Base-by-base conservation (phyloP, 2,113 vertebrate species). In the Toxostoma redivivum region DNA sequence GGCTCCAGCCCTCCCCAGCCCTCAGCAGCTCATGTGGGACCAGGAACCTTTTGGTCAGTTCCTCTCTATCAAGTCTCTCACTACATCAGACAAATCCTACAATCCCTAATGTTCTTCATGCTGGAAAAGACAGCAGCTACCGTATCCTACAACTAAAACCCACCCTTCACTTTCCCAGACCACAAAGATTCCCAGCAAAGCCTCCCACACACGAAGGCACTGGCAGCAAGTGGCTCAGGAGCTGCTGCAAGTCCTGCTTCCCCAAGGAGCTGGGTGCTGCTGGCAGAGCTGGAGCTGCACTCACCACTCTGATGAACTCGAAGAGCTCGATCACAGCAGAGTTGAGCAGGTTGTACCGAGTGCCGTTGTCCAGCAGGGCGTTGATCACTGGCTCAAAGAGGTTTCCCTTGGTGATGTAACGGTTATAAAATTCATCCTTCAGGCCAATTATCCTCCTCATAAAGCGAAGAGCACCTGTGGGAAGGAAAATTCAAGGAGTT, bases 381-480 rank as follows among this genome's bases (percentile, higher is more conserved):
- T 99, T 99, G 95, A 99, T 99, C 92, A 99, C 99, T 7, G 99
- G 99, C 92, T 99, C 99, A 97, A 99, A 99, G 70, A 99, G 98
- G 97, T 99, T 99, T 90, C 99, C 99, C 98, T 99, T 99, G 96
- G 99, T 99, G 97, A 99, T 99, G 91, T 99, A 99, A 86, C 99
- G 99, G 97, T 99, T 99, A 94, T 99, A 99, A 97, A 99, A 99
- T 91, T 99, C 99, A 90, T 99, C 99, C 94, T 99, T 99, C 83
- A 99, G 98, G 45, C 99, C 99, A 47, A 99, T 99, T 97, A 99
- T 99, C 83, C 99, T 98, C 94, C 99, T 99, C 99, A 99, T 99
- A 95, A 99, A 99, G 88, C 99, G 99, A 97, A 99, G 98, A 74
- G 99, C 99, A 98, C 99, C 99, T 99, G 87, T 0, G 24, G 25